Conservation (phyloP, 2,797 vertebrate species). For the Amazona finschi region DNA sequence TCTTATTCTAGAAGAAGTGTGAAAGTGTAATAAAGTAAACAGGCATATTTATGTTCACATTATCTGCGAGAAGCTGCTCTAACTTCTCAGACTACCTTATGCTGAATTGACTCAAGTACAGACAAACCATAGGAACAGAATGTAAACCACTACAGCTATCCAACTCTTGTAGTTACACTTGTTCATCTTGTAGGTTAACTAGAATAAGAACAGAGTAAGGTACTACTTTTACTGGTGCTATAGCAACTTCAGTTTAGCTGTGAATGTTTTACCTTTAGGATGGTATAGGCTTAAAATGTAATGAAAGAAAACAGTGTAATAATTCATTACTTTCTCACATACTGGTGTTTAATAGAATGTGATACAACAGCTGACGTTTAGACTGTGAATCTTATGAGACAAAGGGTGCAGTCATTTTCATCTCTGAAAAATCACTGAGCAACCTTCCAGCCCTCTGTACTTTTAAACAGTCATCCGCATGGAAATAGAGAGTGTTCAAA, state of each 20-base stretch:
- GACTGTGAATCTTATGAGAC: background rate
- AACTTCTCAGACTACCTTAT: background rate
- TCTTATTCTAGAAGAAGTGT: background rate
- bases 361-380: background rate
- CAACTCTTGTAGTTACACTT: background rate
- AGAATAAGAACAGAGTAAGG: background rate
- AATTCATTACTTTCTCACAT: background rate
- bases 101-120: background rate
- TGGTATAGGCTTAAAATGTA: background rate
- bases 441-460: background rate
- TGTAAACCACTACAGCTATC: background rate
- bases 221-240: background rate
- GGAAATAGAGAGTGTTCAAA: background rate
- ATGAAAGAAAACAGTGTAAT: background rate
- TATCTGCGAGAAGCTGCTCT: background rate
- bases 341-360: background rate
- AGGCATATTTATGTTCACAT: background rate
- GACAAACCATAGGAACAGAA: background rate
- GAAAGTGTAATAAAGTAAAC: background rate
- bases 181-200: background rate
- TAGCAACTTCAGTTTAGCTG: background rate
- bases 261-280: background rate
- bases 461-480: background rate
- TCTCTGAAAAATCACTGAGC: background rate
- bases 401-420: background rate